These are phyloP conservation scores for Tychaedon coryphoeus DNA, from an alignment of 2,113 vertebrate species.

Conservation along the genomic window DNA sequence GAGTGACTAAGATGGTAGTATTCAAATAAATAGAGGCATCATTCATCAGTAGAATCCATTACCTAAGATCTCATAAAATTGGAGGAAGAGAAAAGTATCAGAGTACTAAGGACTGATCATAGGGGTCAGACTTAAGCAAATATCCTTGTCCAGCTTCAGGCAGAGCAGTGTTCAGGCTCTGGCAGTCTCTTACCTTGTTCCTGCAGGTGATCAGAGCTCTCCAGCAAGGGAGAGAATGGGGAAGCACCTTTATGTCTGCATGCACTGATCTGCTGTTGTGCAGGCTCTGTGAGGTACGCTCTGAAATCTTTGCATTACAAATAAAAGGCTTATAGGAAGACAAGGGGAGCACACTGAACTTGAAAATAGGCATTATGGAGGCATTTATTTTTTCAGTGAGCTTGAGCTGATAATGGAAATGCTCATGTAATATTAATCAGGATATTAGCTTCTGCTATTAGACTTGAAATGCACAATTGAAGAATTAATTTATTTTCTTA, in stretches of 20 bases:
- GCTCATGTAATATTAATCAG: neutral
- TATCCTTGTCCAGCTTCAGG: neutral
- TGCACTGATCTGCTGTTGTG: accelerated
- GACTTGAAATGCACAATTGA: neutral
- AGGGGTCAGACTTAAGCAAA: neutral
- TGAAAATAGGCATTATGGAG: neutral
- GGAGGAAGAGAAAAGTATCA: neutral
- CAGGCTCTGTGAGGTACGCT: neutral
- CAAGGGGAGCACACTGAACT: neutral
- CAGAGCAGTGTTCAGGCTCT: neutral
- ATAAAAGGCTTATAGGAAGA: neutral
- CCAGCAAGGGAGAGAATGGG: too few species aligned
- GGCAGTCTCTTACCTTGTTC: accelerated
- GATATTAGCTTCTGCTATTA: neutral
- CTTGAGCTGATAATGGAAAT: neutral
- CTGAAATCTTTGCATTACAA: neutral
- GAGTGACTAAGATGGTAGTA: neutral
- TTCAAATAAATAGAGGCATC: neutral
- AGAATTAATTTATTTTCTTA: neutral
- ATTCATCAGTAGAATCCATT: neutral
- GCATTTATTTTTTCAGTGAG: neutral
- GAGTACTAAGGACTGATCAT: accelerated
- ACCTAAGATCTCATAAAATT: neutral
- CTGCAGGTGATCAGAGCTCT: too few species aligned
- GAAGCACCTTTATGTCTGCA: accelerated